Evolutionary conservation across 2,113 vertebrate genomes (phyloP).

Genomic region (Callipepla californica): DNA sequence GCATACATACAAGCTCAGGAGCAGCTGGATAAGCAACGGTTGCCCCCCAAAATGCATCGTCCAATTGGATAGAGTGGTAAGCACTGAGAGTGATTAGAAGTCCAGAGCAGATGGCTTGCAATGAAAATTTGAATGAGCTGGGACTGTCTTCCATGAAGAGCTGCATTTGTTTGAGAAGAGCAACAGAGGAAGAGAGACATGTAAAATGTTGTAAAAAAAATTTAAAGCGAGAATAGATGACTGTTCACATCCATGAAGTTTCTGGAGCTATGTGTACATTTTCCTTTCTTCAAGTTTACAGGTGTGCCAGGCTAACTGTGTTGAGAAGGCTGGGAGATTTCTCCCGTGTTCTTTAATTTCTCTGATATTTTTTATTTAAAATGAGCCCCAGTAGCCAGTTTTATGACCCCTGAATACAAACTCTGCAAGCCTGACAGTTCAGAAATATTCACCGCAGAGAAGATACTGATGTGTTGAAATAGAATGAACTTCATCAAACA

Average conservation of each 20-base stretch:
- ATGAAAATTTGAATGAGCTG: neutral
- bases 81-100: neutral
- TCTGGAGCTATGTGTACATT: neutral
- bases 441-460: neutral
- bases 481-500: neutral
- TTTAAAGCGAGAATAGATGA: neutral
- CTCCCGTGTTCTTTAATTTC: neutral
- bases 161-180: neutral
- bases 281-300: neutral
- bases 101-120: neutral
- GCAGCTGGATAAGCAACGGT: neutral
- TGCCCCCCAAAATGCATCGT: neutral
- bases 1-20: neutral
- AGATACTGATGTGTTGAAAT: neutral
- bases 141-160: neutral
- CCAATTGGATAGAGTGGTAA: neutral
- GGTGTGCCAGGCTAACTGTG: neutral
- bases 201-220: neutral
- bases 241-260: neutral
- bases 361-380: neutral
- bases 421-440: neutral
- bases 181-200: neutral
- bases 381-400: neutral
- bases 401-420: neutral
- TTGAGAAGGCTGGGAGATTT: neutral